Evolutionary conservation across 2,113 vertebrate species (phyloP).

Genomic region (Alaudala cheleensis): DNA sequence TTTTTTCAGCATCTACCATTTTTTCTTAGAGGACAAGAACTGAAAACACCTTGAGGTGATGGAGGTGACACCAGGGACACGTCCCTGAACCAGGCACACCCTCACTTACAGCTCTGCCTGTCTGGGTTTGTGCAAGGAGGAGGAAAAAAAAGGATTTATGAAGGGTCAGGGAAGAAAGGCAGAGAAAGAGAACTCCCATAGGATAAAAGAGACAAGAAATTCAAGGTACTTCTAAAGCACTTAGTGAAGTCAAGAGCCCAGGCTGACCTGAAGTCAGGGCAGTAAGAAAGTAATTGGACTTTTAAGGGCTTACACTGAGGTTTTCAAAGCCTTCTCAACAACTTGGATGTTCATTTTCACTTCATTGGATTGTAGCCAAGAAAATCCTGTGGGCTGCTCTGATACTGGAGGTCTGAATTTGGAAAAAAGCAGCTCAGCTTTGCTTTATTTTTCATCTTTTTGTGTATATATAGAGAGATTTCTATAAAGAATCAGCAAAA

Average conservation of each 20-base stretch:
- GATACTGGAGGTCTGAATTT: background rate
- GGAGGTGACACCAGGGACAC: background rate
- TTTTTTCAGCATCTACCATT: background rate
- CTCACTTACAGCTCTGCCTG: background rate
- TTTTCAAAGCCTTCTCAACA: conserved; percentile 36
- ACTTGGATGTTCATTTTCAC: conserved; percentile 6
- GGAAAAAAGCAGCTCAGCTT: background rate
- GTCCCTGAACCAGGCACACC: background rate
- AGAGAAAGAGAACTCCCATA: conserved; percentile 3
- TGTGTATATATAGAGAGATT: background rate
- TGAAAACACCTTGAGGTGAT: background rate
- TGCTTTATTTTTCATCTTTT: background rate
- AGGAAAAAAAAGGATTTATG: background rate
- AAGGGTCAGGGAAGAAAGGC: background rate
- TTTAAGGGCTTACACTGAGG: conserved; percentile 8
- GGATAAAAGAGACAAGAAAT: conserved; percentile 25
- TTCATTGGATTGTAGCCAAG: background rate
- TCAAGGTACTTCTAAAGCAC: conserved; percentile 5
- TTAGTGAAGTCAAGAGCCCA: conserved; percentile 41
- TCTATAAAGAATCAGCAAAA: background rate
- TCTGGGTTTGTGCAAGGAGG: background rate
- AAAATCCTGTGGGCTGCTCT: conserved; percentile 33
- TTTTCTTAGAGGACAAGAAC: background rate
- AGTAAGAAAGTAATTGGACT: conserved; percentile 11
- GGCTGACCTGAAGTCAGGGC: conserved; percentile 17